A percentile compares a stretch with the other conserved stretches of the same genome.
phyloP scores from a whole-genome alignment of 1,140 invertebrate species.

The Triops longicaudatus region DNA sequence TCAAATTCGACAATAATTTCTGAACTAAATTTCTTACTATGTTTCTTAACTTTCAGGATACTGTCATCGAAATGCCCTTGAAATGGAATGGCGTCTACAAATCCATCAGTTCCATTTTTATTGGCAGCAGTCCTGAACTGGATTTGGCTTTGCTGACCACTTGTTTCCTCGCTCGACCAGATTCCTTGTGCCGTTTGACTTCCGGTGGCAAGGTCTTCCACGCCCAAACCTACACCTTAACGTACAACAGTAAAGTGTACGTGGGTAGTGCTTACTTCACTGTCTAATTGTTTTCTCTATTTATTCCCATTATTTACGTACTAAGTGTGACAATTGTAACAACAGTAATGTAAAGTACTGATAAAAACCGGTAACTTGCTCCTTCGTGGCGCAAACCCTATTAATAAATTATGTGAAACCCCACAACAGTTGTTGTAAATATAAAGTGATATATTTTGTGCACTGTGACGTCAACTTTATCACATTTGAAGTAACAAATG shows the following conservation, averaged over 20 bases:
- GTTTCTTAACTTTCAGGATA: slow-evolving; percentile 45
- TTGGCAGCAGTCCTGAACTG: slow-evolving; percentile 86
- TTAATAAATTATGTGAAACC: not conserved
- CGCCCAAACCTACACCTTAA: slow-evolving; percentile 47
- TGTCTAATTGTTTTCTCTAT: slow-evolving; percentile 43
- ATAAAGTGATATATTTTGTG: not conserved
- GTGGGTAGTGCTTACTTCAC: slow-evolving; percentile 72
- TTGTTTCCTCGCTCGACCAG: slow-evolving; percentile 63
- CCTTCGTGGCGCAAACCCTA: no score
- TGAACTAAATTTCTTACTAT: no score
- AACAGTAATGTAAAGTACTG: no score
- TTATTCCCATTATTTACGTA: not conserved
- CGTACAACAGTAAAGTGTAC: slow-evolving; percentile 60
- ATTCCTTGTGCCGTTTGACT: slow-evolving; percentile 59
- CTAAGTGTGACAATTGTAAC: no score
- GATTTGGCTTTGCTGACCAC: slow-evolving; percentile 85
- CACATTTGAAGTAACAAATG: not conserved
- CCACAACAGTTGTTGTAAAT: not conserved
- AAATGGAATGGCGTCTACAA: slow-evolving; percentile 64
- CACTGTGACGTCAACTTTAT: not conserved
- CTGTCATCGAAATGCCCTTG: slow-evolving; percentile 66
- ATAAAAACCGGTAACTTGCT: no score
- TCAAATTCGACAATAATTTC: not conserved
- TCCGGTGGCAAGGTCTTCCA: slow-evolving; percentile 48
- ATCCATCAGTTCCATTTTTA: slow-evolving; percentile 67